Percentiles rank a stretch among this genome's conserved stretches.
Evolutionary conservation across 2,888 invertebrate species (phyloP).

Genomic region (Himalopsyche kuldschensis): DNA sequence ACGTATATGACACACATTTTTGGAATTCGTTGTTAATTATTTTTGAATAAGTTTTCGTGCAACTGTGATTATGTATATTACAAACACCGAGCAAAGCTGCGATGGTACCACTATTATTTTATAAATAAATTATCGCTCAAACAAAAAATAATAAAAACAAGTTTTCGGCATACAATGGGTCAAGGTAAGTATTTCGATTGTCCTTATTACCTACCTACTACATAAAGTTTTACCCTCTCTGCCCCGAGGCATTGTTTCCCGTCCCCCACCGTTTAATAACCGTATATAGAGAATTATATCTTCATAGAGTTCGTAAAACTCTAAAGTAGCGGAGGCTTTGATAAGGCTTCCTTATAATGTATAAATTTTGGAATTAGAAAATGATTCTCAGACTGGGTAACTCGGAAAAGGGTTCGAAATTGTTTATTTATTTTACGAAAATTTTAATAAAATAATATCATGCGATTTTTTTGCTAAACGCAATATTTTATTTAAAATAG

Average conservation of each 20-base stretch:
- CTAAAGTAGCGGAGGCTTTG: not conserved
- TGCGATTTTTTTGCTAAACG: too few relatives aligned
- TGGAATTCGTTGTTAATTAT: too few relatives aligned
- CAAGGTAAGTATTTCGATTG: not conserved
- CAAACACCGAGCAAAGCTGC: too few relatives aligned
- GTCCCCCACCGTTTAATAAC: not conserved
- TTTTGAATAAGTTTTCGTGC: too few relatives aligned
- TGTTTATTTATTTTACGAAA: too few relatives aligned
- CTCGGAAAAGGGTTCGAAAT: not conserved
- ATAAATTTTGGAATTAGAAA: not conserved
- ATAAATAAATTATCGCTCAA: too few relatives aligned
- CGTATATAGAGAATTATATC: not conserved
- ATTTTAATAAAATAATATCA: too few relatives aligned
- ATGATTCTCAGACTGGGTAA: not conserved
- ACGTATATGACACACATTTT: too few relatives aligned
- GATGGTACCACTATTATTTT: too few relatives aligned
- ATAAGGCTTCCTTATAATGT: not conserved
- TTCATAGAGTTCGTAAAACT: not conserved
- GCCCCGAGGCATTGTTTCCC: not conserved
- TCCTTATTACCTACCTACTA: not conserved
- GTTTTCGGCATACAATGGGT: not conserved
- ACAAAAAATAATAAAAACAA: too few relatives aligned
- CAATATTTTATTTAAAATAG: too few relatives aligned
- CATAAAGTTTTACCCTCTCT: not conserved
- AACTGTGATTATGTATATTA: too few relatives aligned